A percentile compares a stretch with the other conserved stretches of the same genome.
phyloP scores from a whole-genome alignment of 2,797 vertebrate species.

The Acanthopagrus latus region DNA sequence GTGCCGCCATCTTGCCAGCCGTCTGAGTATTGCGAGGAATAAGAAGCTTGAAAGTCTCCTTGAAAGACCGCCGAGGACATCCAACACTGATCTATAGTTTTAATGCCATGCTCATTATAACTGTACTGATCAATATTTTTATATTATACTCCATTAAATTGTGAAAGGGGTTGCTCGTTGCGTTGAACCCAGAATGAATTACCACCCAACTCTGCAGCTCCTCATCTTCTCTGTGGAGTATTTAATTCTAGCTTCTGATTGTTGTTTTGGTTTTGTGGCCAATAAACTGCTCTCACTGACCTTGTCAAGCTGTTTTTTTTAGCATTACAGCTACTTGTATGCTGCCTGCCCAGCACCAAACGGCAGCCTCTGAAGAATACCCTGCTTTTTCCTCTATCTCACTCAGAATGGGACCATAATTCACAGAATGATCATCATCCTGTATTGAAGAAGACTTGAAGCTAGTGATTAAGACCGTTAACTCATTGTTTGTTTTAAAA shows the following conservation, averaged over 20 bases:
- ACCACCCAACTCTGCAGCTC: slow-evolving; percentile 1
- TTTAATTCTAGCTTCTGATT: slow-evolving; percentile 7
- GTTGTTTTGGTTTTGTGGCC: not conserved
- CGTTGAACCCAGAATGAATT: not conserved
- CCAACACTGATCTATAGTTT: slow-evolving; percentile 20
- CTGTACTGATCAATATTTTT: slow-evolving; percentile 46
- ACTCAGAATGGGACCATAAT: too few species aligned
- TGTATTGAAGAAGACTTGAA: too few species aligned
- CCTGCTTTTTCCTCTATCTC: too few species aligned
- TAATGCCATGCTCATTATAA: slow-evolving; percentile 23
- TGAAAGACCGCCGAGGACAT: not conserved
- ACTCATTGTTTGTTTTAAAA: too few species aligned
- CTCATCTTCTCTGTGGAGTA: not conserved
- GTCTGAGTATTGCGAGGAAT: not conserved
- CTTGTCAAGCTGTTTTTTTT: not conserved
- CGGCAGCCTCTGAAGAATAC: not conserved
- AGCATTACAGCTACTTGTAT: too few species aligned
- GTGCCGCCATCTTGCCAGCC: slow-evolving; percentile 13
- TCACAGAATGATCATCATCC: too few species aligned
- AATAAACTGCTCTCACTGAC: not conserved
- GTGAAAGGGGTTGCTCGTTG: slow-evolving; percentile 15
- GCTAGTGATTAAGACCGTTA: too few species aligned
- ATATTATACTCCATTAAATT: slow-evolving; percentile 43
- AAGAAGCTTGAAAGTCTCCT: slow-evolving; percentile 17
- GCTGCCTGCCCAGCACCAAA: not conserved